Percentiles rank a stretch among this genome's conserved stretches.
Evolutionary conservation across 2,888 invertebrate species (phyloP).

Genomic region (Brachypalpus laphriformis): DNA sequence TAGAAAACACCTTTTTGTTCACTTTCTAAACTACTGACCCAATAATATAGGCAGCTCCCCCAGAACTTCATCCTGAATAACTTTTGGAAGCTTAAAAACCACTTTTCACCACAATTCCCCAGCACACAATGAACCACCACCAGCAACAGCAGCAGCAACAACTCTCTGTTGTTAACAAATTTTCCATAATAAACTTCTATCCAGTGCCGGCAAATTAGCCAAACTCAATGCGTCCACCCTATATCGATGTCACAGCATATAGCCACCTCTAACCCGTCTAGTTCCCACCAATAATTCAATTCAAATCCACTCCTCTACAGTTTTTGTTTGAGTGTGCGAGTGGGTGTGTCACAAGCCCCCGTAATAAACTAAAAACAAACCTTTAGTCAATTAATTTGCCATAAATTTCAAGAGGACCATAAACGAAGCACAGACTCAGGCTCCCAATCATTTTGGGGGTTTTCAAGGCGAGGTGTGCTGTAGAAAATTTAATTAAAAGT

Average conservation of each 20-base stretch:
- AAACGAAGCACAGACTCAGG: not conserved
- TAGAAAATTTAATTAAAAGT: conserved; percentile 71
- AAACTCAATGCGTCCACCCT: conserved; percentile 6
- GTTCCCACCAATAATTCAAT: conserved; percentile 22
- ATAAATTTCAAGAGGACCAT: conserved; percentile 57
- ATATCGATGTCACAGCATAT: conserved; percentile 31
- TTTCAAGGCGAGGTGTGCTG: conserved; percentile 31
- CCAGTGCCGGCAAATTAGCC: conserved; percentile 38
- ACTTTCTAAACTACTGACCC: conserved; percentile 30
- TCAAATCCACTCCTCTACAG: not conserved
- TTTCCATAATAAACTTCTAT: conserved; percentile 13
- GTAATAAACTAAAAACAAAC: conserved; percentile 68
- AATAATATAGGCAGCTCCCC: conserved; percentile 2
- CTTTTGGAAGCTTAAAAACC: conserved; percentile 28
- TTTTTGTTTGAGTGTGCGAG: conserved; percentile 6
- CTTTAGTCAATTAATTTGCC: conserved; percentile 69
- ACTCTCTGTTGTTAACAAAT: conserved; percentile 24
- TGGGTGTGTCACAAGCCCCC: not conserved
- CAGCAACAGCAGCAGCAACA: too few relatives aligned
- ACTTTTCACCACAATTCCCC: conserved; percentile 19
- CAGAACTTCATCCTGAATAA: not conserved
- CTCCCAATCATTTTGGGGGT: not conserved
- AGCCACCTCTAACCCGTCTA: not conserved
- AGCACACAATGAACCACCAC: not conserved
- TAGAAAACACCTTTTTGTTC: not conserved